Conservation (phyloP, 2,888 invertebrate genomes). For the Perdita meconis region DNA sequence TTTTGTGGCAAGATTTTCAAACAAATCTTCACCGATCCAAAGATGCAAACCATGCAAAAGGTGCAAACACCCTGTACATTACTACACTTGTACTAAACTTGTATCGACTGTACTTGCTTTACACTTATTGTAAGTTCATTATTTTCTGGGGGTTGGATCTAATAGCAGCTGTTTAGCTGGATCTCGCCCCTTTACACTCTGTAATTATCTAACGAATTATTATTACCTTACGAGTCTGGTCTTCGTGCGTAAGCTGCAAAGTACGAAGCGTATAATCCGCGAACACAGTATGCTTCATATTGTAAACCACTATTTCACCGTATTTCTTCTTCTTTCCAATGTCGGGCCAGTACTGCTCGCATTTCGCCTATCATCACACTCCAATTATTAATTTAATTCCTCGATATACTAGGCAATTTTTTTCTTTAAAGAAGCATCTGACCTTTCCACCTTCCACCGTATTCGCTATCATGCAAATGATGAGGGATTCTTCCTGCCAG, state of each 20-base stretch:
- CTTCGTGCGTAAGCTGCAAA: slow-evolving; percentile 75
- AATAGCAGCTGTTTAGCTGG: too few species aligned
- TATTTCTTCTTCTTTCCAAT: slow-evolving; percentile 81
- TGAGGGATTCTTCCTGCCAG: slow-evolving; percentile 84
- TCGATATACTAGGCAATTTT: background rate
- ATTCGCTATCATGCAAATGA: slow-evolving; percentile 85
- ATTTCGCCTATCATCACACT: slow-evolving; percentile 83
- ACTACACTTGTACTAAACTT: too few species aligned
- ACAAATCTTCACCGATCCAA: too few species aligned
- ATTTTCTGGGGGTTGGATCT: too few species aligned
- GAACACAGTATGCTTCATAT: slow-evolving; percentile 76
- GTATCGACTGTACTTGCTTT: too few species aligned
- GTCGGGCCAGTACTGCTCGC: slow-evolving; percentile 85
- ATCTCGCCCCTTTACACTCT: too few species aligned
- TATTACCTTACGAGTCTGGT: slow-evolving; percentile 77
- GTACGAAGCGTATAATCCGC: slow-evolving; percentile 82
- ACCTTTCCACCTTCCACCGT: slow-evolving; percentile 84
- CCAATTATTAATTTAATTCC: background rate
- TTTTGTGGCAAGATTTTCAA: too few species aligned
- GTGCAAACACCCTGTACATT: too few species aligned
- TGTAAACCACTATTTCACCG: slow-evolving; percentile 79
- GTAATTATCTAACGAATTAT: too few species aligned
- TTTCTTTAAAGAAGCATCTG: slow-evolving; percentile 11
- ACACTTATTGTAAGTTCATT: too few species aligned
- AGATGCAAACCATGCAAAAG: too few species aligned